Evolutionary conservation across 2,888 invertebrate species (phyloP).

Genomic region (Lasioglossum morio): DNA sequence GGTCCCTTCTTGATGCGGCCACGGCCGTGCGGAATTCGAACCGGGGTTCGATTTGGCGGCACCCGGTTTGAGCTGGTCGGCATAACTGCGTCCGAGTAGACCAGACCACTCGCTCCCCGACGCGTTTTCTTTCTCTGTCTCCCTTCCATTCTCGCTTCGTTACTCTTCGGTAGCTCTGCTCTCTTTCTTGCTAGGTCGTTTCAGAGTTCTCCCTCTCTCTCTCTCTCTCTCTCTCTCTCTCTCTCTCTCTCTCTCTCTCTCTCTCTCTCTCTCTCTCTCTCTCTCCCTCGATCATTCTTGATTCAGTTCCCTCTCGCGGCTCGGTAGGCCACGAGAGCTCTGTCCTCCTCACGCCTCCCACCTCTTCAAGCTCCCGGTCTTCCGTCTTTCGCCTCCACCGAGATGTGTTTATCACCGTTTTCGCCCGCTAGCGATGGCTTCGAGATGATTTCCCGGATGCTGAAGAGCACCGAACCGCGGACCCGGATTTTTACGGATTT

Average conservation of each 20-base stretch:
- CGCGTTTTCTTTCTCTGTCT: conserved; percentile 66
- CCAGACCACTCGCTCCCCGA: conserved; percentile 70
- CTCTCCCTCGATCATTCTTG: not conserved
- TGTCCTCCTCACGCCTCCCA: not conserved
- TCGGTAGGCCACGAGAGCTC: conserved; percentile 12
- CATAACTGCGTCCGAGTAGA: conserved; percentile 81
- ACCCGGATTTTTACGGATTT: not conserved
- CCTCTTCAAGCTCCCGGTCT: not conserved
- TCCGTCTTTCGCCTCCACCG: conserved; percentile 17
- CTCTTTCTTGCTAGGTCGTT: conserved; percentile 45
- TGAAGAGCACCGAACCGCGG: not conserved
- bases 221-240: conserved; percentile 3
- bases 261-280: conserved; percentile 2
- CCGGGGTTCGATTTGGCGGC: conserved; percentile 75
- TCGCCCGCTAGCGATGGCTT: conserved; percentile 31
- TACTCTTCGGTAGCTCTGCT: conserved; percentile 58
- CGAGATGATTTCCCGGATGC: not conserved
- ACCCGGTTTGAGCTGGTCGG: conserved; percentile 80
- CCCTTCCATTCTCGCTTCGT: conserved; percentile 51
- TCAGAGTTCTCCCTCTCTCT: conserved; percentile 38
- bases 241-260: not conserved
- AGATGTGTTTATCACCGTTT: not conserved
- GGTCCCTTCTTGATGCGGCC: conserved; percentile 48
- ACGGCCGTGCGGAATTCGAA: conserved; percentile 72
- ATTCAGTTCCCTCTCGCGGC: conserved; percentile 17